Conservation (phyloP, 2,797 vertebrate genomes). For the Taeniopygia guttata region DNA sequence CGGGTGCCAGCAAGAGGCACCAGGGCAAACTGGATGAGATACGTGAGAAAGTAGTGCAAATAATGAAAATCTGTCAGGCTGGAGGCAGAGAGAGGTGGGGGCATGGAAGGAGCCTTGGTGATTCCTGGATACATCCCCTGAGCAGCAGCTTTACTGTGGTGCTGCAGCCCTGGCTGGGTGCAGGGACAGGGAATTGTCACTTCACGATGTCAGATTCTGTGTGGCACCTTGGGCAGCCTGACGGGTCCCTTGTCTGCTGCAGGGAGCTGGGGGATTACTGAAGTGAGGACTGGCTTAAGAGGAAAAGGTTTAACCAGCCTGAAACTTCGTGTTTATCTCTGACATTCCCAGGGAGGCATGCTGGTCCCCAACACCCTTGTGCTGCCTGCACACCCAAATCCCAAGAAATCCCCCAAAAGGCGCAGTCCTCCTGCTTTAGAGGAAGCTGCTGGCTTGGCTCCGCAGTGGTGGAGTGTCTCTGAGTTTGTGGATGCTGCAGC, state of each 20-base stretch:
- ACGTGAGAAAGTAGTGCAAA: background rate
- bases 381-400: rapidly evolving
- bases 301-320: background rate
- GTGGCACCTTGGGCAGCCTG: background rate
- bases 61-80: background rate
- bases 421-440: rapidly evolving
- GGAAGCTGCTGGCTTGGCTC: background rate
- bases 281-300: rapidly evolving
- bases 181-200: background rate
- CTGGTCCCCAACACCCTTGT: background rate
- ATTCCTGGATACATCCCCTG: background rate
- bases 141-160: background rate
- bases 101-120: background rate
- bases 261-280: background rate
- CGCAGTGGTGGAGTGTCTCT: rapidly evolving
- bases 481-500: background rate
- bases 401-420: rapidly evolving
- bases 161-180: rapidly evolving
- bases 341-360: background rate
- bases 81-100: background rate
- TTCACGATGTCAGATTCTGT: rapidly evolving
- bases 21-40: background rate
- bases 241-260: background rate
- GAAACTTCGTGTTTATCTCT: rapidly evolving
- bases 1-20: background rate